Evolutionary conservation across 2,888 invertebrate genomes (phyloP).

Genomic region (Scelioninae gen. 2): DNA sequence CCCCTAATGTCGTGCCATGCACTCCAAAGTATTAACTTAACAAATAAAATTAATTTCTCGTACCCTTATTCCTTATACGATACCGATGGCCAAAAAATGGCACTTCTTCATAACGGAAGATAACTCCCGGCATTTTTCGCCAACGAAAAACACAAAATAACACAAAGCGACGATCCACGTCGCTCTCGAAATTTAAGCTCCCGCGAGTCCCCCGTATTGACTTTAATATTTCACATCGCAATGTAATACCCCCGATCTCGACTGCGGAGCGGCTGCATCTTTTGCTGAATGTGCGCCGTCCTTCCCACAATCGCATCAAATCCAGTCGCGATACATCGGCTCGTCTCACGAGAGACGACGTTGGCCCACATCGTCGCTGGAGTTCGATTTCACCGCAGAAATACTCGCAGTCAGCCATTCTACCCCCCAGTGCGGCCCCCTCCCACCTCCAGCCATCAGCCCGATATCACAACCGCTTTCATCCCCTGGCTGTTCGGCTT

Average conservation of each 20-base stretch:
- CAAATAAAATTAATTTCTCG: too few species aligned
- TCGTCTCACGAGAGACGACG: conserved; percentile 42
- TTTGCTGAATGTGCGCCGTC: conserved; percentile 37
- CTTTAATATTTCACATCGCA: conserved; percentile 49
- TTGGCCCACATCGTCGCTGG: conserved; percentile 33
- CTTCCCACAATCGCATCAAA: conserved; percentile 49
- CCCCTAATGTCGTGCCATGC: too few species aligned
- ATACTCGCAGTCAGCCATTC: conserved; percentile 39
- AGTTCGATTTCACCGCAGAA: conserved; percentile 40
- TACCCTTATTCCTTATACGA: too few species aligned
- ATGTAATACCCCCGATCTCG: conserved; percentile 28
- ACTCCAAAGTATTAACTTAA: too few species aligned
- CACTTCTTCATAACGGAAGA: too few species aligned
- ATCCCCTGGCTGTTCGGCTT: conserved; percentile 21
- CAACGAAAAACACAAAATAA: too few species aligned
- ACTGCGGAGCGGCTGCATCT: conserved; percentile 17
- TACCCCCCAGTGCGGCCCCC: too few species aligned
- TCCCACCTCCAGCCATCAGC: too few species aligned
- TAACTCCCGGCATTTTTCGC: too few species aligned
- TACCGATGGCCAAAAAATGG: too few species aligned
- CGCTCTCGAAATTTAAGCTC: conserved; percentile 22
- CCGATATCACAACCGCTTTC: conserved; percentile 5
- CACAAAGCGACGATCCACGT: conserved; percentile 6
- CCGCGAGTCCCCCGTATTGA: conserved; percentile 33
- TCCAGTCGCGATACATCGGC: conserved; percentile 48